phyloP scores from a whole-genome alignment of 2,888 invertebrate species.

The Acronicta psi region DNA sequence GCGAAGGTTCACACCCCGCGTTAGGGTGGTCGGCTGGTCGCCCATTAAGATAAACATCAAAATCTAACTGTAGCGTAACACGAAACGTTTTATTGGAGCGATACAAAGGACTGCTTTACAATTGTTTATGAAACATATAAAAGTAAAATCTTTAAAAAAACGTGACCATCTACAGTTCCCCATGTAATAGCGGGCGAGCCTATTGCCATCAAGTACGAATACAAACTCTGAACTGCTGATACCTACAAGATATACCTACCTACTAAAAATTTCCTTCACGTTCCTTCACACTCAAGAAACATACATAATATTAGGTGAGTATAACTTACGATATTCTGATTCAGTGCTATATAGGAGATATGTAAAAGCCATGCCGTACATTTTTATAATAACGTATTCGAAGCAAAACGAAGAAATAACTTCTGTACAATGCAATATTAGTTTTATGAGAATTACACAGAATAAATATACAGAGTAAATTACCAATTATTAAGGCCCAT shows the following conservation, averaged over 20 bases:
- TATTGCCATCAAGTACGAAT: too few species aligned
- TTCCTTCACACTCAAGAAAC: too few species aligned
- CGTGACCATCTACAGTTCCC: too few species aligned
- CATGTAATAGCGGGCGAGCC: too few species aligned
- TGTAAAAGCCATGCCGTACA: too few species aligned
- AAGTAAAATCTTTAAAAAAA: conserved; percentile 28
- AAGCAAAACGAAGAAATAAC: too few species aligned
- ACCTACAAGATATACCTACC: too few species aligned
- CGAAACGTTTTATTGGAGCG: conserved; percentile 77
- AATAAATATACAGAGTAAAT: conserved; percentile 15
- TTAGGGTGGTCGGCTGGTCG: conserved; percentile 67
- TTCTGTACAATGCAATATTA: too few species aligned
- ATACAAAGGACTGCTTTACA: conserved; percentile 69
- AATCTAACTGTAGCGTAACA: conserved; percentile 80
- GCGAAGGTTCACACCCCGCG: conserved; percentile 79
- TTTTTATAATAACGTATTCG: too few species aligned
- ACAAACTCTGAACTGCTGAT: too few species aligned
- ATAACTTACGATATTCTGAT: background rate
- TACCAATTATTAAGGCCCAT: conserved; percentile 8
- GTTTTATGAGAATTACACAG: background rate
- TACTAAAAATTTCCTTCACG: background rate
- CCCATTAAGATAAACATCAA: conserved; percentile 84
- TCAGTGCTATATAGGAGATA: too few species aligned
- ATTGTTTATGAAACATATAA: conserved; percentile 52
- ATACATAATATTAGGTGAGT: too few species aligned